Evolutionary conservation across 2,888 invertebrate genomes (phyloP).

Genomic region (Plusia festucae): DNA sequence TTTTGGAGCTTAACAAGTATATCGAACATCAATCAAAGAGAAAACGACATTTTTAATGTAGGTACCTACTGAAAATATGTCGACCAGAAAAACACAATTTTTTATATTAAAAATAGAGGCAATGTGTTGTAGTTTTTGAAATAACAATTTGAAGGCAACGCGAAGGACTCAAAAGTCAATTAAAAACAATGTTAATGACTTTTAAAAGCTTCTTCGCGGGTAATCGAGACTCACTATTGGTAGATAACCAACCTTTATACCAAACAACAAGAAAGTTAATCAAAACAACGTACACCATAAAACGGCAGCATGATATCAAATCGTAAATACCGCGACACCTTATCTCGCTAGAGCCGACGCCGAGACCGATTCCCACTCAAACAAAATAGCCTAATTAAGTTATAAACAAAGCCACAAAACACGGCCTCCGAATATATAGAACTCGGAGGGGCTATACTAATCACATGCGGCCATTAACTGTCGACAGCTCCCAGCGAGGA

Average conservation of each 20-base stretch:
- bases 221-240: constrained; percentile 20
- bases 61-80: not conserved
- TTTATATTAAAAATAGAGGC: too few species aligned
- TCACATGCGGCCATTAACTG: constrained; percentile 86
- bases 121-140: too few species aligned
- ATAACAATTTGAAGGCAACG: not conserved
- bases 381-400: constrained; percentile 89
- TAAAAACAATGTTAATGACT: not conserved
- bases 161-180: not conserved
- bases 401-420: constrained; percentile 89
- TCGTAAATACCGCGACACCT: constrained; percentile 88
- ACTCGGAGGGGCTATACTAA: constrained; percentile 76
- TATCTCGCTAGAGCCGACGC: constrained; percentile 84
- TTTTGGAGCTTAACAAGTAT: constrained; percentile 5
- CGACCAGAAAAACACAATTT: not conserved
- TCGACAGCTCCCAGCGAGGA: constrained; percentile 86
- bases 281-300: constrained; percentile 76
- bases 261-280: constrained; percentile 67
- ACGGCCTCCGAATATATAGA: constrained; percentile 82
- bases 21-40: not conserved
- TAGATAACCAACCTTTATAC: constrained; percentile 45
- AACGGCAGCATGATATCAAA: constrained; percentile 75
- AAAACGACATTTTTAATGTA: not conserved
- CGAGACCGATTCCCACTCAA: constrained; percentile 81
- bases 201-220: constrained; percentile 21